phyloP scores from a whole-genome alignment of 2,113 vertebrate species.

The Triplophysa dalaica region DNA sequence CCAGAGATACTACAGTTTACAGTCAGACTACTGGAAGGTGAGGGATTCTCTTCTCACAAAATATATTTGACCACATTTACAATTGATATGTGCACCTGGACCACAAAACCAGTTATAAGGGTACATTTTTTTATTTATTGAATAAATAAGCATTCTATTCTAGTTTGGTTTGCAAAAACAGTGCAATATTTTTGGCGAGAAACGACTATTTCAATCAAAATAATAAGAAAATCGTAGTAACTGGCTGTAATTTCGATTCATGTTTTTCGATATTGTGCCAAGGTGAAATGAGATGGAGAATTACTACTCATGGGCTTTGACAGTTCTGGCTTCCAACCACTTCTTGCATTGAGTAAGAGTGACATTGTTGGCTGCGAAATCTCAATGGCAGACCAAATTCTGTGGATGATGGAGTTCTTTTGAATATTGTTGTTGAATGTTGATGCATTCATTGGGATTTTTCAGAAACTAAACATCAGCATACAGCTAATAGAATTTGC shows the following conservation, averaged over 20 bases:
- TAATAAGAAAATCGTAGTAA: background rate
- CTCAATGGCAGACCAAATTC: slow-evolving; percentile 6
- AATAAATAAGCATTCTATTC: too few species aligned
- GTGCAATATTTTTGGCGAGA: too few species aligned
- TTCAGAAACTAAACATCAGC: background rate
- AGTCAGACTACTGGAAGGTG: slow-evolving; percentile 99
- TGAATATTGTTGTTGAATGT: background rate
- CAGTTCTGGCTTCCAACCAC: slow-evolving; percentile 46
- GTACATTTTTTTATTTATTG: too few species aligned
- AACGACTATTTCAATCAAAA: too few species aligned
- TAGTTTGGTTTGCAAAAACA: too few species aligned
- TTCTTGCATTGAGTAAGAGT: slow-evolving; percentile 17
- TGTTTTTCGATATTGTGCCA: slow-evolving; percentile 34
- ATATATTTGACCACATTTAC: background rate
- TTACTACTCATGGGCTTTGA: slow-evolving; percentile 41
- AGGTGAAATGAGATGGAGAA: slow-evolving; percentile 5
- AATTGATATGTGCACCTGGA: background rate
- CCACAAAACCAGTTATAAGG: too few species aligned
- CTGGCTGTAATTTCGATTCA: slow-evolving; percentile 24
- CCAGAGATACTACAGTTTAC: slow-evolving; percentile 99
- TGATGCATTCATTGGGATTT: slow-evolving; percentile 1
- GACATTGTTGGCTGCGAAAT: slow-evolving; percentile 27
- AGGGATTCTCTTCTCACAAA: slow-evolving; percentile 59
- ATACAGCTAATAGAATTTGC: background rate
- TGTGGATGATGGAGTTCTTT: background rate